These are phyloP conservation scores for Stenodema calcarata DNA, from an alignment of 2,888 invertebrate genomes.

Conservation along the genomic window DNA sequence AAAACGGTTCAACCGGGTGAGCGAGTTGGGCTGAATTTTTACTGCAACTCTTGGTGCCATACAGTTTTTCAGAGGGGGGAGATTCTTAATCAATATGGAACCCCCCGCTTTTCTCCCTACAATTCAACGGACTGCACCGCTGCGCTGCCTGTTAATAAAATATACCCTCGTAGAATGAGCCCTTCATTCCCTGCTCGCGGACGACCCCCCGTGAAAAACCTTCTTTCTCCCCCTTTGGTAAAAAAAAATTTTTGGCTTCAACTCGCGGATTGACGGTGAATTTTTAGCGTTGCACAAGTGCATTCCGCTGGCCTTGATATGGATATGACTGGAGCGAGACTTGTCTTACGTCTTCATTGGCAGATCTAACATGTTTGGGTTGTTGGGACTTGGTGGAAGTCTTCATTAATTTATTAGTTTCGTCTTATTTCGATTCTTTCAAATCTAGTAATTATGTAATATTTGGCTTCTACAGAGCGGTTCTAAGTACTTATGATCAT, in stretches of 20 bases:
- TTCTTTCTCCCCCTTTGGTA: neutral
- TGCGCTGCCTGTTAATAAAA: constrained; percentile 38
- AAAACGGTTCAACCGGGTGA: constrained; percentile 26
- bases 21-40: constrained; percentile 44
- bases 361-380: no score
- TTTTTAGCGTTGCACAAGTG: neutral
- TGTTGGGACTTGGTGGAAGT: no score
- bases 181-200: neutral
- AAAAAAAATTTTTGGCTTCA: neutral
- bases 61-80: constrained; percentile 42
- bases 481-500: no score
- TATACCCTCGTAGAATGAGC: constrained; percentile 35
- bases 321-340: no score
- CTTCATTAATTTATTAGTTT: no score
- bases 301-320: no score
- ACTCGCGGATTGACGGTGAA: neutral
- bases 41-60: constrained; percentile 42
- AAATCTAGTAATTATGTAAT: no score
- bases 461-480: no score
- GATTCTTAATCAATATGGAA: constrained; percentile 45
- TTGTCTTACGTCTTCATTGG: no score
- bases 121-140: constrained; percentile 36
- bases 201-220: neutral
- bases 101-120: neutral
- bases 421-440: no score